These are phyloP conservation scores for Brachystomella parvula DNA, from an alignment of 1,140 invertebrate genomes.

Conservation along the genomic window DNA sequence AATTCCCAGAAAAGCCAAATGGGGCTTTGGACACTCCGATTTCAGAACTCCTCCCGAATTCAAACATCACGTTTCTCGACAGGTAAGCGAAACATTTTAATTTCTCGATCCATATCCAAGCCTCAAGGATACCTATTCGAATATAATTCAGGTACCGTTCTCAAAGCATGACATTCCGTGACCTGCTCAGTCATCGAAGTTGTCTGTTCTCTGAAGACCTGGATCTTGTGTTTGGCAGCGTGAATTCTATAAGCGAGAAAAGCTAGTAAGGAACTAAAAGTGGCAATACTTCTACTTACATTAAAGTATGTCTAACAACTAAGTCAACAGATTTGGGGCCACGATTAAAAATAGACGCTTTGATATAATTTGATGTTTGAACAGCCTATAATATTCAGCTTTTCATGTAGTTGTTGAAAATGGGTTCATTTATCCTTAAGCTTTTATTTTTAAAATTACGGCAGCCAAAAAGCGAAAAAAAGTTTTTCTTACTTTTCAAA, in stretches of 20 bases:
- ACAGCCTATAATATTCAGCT: no score
- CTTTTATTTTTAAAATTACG: no score
- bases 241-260: not conserved
- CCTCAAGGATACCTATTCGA: not conserved
- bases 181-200: not conserved
- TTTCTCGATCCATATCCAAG: not conserved
- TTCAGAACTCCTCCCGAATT: not conserved
- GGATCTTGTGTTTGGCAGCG: not conserved
- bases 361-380: no score
- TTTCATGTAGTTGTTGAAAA: no score
- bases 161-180: not conserved
- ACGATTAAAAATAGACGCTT: no score
- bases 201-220: not conserved
- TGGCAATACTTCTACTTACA: no score
- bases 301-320: no score
- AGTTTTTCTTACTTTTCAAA: no score
- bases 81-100: not conserved
- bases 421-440: no score
- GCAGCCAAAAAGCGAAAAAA: no score
- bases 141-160: not conserved
- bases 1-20: conserved; percentile 11
- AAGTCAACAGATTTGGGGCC: no score
- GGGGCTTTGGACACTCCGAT: conserved; percentile 13
- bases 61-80: not conserved
- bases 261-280: no score